These are phyloP conservation scores for Leucania comma DNA, from an alignment of 2,888 invertebrate genomes.

Conservation along the genomic window DNA sequence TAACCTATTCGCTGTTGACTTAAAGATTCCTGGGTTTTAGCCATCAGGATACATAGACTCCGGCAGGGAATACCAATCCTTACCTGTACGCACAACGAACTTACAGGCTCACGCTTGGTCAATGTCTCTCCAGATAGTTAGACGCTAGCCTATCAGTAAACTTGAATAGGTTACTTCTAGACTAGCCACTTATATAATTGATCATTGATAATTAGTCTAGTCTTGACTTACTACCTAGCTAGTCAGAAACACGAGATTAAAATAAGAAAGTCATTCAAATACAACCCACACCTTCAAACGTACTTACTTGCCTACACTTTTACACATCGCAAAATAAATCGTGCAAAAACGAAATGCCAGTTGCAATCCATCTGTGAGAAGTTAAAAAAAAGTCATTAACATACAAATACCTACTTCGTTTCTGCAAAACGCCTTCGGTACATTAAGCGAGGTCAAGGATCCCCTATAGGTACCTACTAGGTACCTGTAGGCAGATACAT, in stretches of 20 bases:
- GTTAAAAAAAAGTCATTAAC: conserved; percentile 31
- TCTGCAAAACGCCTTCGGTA: conserved; percentile 15
- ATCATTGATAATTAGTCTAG: too few relatives aligned
- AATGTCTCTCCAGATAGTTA: too few relatives aligned
- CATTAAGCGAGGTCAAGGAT: conserved; percentile 48
- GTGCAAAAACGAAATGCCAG: conserved; percentile 26
- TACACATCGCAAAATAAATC: conserved; percentile 4
- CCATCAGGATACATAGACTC: too few relatives aligned
- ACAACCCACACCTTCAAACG: not conserved
- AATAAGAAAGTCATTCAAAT: not conserved
- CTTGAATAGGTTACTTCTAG: too few relatives aligned
- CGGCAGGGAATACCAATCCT: too few relatives aligned
- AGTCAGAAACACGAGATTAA: not conserved
- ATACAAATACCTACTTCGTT: not conserved
- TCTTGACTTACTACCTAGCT: too few relatives aligned
- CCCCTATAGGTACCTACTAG: conserved; percentile 22
- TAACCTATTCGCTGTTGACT: too few relatives aligned
- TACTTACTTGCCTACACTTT: not conserved
- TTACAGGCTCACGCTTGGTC: too few relatives aligned
- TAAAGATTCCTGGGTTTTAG: too few relatives aligned
- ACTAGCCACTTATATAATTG: too few relatives aligned
- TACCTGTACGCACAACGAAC: too few relatives aligned
- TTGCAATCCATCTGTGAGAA: conserved; percentile 13
- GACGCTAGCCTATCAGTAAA: too few relatives aligned
- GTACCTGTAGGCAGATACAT: not conserved